phyloP scores from a whole-genome alignment of 2,888 invertebrate genomes.

The Agrotis segetum region DNA sequence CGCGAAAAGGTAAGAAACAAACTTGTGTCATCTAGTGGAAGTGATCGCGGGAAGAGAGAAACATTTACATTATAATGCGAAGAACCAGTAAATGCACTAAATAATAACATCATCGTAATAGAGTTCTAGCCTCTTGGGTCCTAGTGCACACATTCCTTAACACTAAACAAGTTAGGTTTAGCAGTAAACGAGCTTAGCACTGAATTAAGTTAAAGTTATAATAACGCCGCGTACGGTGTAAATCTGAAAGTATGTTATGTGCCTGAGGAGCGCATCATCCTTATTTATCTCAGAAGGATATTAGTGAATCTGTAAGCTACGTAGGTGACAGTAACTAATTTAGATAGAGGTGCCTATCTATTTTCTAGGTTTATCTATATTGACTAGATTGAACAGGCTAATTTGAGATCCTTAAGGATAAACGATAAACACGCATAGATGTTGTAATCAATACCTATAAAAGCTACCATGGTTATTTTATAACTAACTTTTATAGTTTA shows the following conservation, averaged over 20 bases:
- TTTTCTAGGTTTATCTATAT: not conserved
- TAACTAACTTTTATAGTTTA: too few relatives aligned
- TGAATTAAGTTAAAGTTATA: slow-evolving; percentile 9
- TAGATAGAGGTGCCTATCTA: not conserved
- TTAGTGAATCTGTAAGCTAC: not conserved
- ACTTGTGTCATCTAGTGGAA: not conserved
- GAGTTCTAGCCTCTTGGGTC: not conserved
- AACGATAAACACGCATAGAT: too few relatives aligned
- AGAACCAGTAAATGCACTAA: not conserved
- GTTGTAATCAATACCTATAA: too few relatives aligned
- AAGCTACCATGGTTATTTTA: too few relatives aligned
- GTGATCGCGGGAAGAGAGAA: not conserved
- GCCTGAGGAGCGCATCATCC: slow-evolving; percentile 1
- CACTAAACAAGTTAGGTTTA: not conserved
- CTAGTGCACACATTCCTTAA: not conserved
- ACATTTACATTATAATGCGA: not conserved
- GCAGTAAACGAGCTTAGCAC: not conserved
- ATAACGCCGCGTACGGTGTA: not conserved
- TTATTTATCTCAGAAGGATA: not conserved
- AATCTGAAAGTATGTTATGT: slow-evolving; percentile 8
- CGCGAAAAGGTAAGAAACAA: too few relatives aligned
- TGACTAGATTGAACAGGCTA: not conserved
- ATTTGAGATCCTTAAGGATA: not conserved
- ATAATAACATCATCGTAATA: slow-evolving; percentile 2
- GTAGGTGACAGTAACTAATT: not conserved